Evolutionary conservation across 2,797 vertebrate genomes (phyloP).

Genomic region (Dendrocincla tyrannina): DNA sequence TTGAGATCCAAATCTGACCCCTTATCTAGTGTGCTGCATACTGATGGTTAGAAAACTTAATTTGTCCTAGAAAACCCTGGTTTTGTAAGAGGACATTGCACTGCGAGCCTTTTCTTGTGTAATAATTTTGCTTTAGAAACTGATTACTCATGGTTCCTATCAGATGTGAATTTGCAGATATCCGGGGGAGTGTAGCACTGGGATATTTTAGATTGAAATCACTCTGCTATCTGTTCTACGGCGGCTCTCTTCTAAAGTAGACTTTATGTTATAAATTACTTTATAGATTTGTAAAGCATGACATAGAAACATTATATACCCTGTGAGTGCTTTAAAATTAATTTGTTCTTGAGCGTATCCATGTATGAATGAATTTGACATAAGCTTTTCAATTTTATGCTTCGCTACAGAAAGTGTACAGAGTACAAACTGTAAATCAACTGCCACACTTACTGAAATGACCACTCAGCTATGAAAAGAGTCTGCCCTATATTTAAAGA

Average conservation of each 20-base stretch:
- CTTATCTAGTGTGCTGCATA: background rate
- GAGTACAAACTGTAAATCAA: slow-evolving; percentile 70
- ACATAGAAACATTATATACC: slow-evolving; percentile 65
- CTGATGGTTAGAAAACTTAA: background rate
- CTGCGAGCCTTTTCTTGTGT: background rate
- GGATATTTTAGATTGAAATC: slow-evolving; percentile 52
- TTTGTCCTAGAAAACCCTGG: background rate
- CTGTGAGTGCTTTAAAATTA: slow-evolving; percentile 73
- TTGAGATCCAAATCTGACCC: background rate
- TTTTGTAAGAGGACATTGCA: background rate
- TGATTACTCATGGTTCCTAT: slow-evolving; percentile 21
- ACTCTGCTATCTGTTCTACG: slow-evolving; percentile 8
- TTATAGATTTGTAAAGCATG: slow-evolving; percentile 68
- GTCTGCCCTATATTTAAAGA: slow-evolving; percentile 42
- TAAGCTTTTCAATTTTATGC: slow-evolving; percentile 69
- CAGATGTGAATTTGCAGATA: slow-evolving; percentile 51
- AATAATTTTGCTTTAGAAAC: slow-evolving; percentile 27
- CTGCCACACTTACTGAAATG: slow-evolving; percentile 37
- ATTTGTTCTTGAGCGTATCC: slow-evolving; percentile 69
- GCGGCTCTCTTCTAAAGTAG: slow-evolving; percentile 50
- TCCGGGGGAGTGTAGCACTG: background rate
- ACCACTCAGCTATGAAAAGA: slow-evolving; percentile 41
- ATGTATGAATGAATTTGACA: slow-evolving; percentile 68
- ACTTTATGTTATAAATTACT: slow-evolving; percentile 61
- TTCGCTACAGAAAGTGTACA: slow-evolving; percentile 58